phyloP scores from a whole-genome alignment of 2,113 vertebrate species.

The Irena cyanogastra region DNA sequence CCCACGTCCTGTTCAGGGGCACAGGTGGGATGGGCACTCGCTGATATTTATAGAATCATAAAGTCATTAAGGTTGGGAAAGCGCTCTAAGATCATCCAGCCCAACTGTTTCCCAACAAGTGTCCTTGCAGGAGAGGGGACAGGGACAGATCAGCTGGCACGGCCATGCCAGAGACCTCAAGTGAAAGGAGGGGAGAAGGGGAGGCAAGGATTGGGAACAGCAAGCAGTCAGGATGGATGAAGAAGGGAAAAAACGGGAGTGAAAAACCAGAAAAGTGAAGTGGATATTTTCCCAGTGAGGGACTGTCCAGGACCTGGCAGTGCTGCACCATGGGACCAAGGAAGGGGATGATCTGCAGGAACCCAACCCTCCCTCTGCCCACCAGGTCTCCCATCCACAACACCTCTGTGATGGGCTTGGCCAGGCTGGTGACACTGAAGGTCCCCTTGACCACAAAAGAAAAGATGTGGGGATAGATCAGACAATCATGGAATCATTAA shows the following conservation, averaged over 20 bases:
- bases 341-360: neutral
- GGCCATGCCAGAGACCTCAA: neutral
- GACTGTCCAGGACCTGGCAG: neutral
- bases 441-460: neutral
- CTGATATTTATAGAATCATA: neutral
- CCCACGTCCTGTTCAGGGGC: rapidly evolving
- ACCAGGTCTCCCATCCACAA: neutral
- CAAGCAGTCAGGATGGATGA: neutral
- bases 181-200: neutral
- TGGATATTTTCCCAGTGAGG: neutral
- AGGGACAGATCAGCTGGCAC: neutral
- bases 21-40: neutral
- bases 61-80: neutral
- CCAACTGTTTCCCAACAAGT: neutral
- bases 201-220: neutral
- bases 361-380: neutral
- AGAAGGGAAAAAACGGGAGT: neutral
- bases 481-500: neutral
- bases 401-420: neutral
- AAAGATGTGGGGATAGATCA: neutral
- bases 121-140: neutral
- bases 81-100: neutral
- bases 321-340: neutral
- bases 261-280: neutral
- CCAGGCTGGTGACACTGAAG: neutral